Evolutionary conservation across 2,888 invertebrate genomes (phyloP).

Genomic region (Brachyptera risi): DNA sequence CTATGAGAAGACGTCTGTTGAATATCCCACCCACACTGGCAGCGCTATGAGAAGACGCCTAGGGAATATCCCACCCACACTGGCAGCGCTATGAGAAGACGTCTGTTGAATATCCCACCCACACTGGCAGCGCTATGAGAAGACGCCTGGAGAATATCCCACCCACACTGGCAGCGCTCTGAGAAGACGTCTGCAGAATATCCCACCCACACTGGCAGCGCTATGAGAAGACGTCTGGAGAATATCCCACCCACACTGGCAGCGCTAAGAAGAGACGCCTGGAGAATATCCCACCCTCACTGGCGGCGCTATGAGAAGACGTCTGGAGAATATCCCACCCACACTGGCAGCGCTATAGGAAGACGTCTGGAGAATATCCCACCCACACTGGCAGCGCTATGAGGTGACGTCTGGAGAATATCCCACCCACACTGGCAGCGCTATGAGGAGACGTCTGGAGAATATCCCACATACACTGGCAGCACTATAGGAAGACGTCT

Average conservation of each 20-base stretch:
- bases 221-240: neutral
- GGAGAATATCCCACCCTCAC: neutral
- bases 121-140: neutral
- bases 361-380: neutral
- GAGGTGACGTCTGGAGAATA: neutral
- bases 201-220: neutral
- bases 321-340: neutral
- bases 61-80: neutral
- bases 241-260: neutral
- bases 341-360: neutral
- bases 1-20: neutral
- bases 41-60: neutral
- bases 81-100: neutral
- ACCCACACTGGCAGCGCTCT: neutral
- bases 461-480: neutral
- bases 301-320: neutral
- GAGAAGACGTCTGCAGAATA: neutral
- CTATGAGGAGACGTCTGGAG: neutral
- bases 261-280: neutral
- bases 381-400: neutral
- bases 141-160: neutral
- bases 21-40: neutral
- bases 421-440: neutral
- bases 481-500: neutral
- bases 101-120: neutral